Evolutionary conservation across 1,140 invertebrate genomes (phyloP), one percentile per base, ranked within the genome.

Genomic region (Hyposmocoma kahamanoa): DNA sequence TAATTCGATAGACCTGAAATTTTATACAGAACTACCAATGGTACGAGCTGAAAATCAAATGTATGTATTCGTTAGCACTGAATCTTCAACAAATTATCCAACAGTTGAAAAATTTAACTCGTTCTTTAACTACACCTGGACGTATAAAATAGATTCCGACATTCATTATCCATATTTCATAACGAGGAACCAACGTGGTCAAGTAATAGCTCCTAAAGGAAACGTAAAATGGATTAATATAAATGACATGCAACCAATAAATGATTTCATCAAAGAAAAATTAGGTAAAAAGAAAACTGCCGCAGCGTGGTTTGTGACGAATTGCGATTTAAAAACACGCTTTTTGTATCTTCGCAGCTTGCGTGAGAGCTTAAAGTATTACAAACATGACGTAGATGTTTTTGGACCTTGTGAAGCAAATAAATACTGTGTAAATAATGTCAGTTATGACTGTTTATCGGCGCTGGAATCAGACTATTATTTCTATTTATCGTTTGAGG

Each of bases 401-500:
- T 93, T 88, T 59, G 93, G 93, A 13, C 55, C 28, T 0, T 94
- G 92, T 67, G 86, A 86, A 2, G 48, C 34, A n/a, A 11, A 20
- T 59, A 0, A 24, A 39, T 1, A 87, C 83, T 52, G 21, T 50
- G 0, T 41, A 21, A 11, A 38, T 65, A 15, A n/a, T n/a, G n/a
- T 3, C n/a, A 36, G 47, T 63, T 0, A 56, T 73, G n/a, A n/a
- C n/a, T 88, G 86, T 36, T 87, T 81, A 42, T 43, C 59, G 3
- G 58, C 62, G 11, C 36, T 89, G 3, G 51, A 65, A 10, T 69
- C 81, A 1, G 47, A 85, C 9, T 92, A 93, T 67, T 90, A 88
- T 55, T 93, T 93, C 58, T 93, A 93, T 72, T 73, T 93, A 20
- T 87, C 92, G 0, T 92, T 93, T 52, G 92, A 93, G 66, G 93